These are phyloP conservation scores for Micropoecilia bifurca DNA, from an alignment of 2,797 vertebrate species.

Conservation along the genomic window DNA sequence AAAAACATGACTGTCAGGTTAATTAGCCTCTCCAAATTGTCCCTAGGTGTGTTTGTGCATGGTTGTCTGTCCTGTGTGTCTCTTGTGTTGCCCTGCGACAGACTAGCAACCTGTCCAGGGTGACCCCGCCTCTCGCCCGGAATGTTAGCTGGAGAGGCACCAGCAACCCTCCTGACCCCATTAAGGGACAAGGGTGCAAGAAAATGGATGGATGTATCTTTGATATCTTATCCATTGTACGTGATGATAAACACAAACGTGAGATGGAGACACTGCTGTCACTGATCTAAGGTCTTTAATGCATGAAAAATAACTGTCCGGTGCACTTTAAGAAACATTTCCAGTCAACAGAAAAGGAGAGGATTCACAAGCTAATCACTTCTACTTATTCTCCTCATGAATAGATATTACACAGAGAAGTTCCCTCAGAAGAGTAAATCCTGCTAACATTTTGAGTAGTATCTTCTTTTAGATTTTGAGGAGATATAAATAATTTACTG, in stretches of 20 bases:
- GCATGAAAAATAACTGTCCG: slow-evolving; percentile 43
- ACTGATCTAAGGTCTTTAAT: slow-evolving; percentile 55
- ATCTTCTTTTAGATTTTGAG: slow-evolving; percentile 65
- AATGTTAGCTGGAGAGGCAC: no score
- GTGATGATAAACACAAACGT: slow-evolving; percentile 20
- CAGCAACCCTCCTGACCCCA: no score
- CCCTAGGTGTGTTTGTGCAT: no score
- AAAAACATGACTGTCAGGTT: no score
- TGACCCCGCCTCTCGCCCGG: no score
- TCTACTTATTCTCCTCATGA: slow-evolving; percentile 75
- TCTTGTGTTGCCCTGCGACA: no score
- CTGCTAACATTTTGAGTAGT: slow-evolving; percentile 65
- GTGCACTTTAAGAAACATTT: slow-evolving; percentile 51
- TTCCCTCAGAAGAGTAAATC: slow-evolving; percentile 55
- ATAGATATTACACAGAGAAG: slow-evolving; percentile 77
- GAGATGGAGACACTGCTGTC: slow-evolving; percentile 11
- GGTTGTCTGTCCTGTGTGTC: no score
- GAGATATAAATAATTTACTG: slow-evolving; percentile 64
- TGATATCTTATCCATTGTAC: slow-evolving; percentile 33
- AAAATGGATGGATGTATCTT: slow-evolving; percentile 16
- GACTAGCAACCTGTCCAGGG: no score
- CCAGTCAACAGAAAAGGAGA: slow-evolving; percentile 46
- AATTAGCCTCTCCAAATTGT: no score
- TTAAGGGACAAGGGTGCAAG: no score
- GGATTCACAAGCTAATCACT: slow-evolving; percentile 61